Evolutionary conservation across 2,797 vertebrate species (phyloP).

Genomic region (Melanogrammus aeglefinus): DNA sequence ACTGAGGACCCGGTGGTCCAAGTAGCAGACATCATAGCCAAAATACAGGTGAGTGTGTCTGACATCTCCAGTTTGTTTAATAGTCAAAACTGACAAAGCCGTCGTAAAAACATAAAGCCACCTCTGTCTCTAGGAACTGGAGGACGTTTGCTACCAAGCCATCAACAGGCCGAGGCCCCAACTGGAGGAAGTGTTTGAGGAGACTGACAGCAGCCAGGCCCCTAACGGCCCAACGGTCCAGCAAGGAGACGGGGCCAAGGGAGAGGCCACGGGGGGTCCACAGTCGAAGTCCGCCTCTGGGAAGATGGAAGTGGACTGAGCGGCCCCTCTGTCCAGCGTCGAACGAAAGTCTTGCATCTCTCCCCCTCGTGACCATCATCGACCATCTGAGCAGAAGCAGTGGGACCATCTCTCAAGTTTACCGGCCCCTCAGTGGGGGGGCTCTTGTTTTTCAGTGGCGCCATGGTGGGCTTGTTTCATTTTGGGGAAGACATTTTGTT

Average conservation of each 20-base stretch:
- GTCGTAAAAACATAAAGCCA: not conserved
- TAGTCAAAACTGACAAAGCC: not conserved
- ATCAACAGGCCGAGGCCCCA: conserved; percentile 85
- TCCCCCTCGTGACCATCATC: conserved; percentile 27
- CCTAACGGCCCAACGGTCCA: conserved; percentile 78
- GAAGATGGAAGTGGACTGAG: conserved; percentile 94
- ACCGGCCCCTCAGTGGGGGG: conserved; percentile 49
- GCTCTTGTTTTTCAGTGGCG: conserved; percentile 39
- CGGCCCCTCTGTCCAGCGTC: conserved; percentile 40
- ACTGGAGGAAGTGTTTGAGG: conserved; percentile 75
- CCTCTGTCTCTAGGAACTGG: conserved; percentile 76
- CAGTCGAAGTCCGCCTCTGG: conserved; percentile 76
- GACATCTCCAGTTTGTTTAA: not conserved
- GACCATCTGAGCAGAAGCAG: conserved; percentile 43
- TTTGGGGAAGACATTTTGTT: conserved; percentile 30
- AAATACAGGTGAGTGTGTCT: conserved; percentile 80
- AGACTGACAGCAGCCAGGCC: conserved; percentile 70
- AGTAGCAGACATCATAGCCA: conserved; percentile 88
- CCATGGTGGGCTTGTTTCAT: conserved; percentile 44
- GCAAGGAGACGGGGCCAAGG: conserved; percentile 70
- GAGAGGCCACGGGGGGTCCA: conserved; percentile 76
- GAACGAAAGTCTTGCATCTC: conserved; percentile 32
- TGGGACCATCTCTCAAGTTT: conserved; percentile 52
- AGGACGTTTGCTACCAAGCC: conserved; percentile 81
- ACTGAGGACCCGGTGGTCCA: conserved; percentile 89